These are phyloP conservation scores for Trinectes maculatus DNA, from an alignment of 2,113 vertebrate genomes.

Conservation along the genomic window DNA sequence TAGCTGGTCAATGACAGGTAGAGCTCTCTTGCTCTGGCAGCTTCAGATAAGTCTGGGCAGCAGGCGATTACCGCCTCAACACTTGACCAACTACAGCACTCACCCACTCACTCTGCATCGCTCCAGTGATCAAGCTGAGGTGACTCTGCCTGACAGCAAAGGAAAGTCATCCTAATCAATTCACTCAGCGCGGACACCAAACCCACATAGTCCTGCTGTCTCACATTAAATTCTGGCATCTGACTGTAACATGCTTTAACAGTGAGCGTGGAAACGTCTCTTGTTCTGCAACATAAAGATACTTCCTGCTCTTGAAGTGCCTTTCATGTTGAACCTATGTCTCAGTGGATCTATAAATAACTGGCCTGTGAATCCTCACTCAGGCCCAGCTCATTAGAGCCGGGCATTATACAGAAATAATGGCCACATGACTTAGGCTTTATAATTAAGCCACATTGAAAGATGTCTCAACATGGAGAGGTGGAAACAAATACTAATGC, in stretches of 20 bases:
- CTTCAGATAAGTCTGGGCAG: slow-evolving; percentile 52
- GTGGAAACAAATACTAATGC: slow-evolving; percentile 11
- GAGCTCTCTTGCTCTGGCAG: slow-evolving; percentile 39
- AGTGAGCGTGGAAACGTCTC: slow-evolving; percentile 57
- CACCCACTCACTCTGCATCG: slow-evolving; percentile 30
- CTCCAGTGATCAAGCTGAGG: slow-evolving; percentile 24
- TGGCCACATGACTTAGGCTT: slow-evolving; percentile 42
- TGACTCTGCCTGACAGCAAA: slow-evolving; percentile 49
- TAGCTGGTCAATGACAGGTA: slow-evolving; percentile 42
- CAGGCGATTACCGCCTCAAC: slow-evolving; percentile 37
- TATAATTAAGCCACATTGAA: slow-evolving; percentile 18
- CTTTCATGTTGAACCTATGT: slow-evolving; percentile 62
- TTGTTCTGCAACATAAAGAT: slow-evolving; percentile 53
- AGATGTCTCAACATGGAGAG: slow-evolving; percentile 16
- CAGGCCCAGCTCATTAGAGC: slow-evolving; percentile 66
- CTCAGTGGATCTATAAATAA: slow-evolving; percentile 69
- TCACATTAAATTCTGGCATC: slow-evolving; percentile 35
- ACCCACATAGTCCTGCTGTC: slow-evolving; percentile 16
- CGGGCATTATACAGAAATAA: slow-evolving; percentile 57
- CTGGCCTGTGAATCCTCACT: slow-evolving; percentile 52
- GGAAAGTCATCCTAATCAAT: slow-evolving; percentile 45
- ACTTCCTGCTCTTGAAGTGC: slow-evolving; percentile 42
- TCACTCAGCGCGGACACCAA: slow-evolving; percentile 41
- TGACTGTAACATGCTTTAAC: slow-evolving; percentile 53
- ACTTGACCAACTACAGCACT: slow-evolving; percentile 41